Percentiles rank a stretch among this genome's conserved stretches.
phyloP scores from a whole-genome alignment of 2,888 invertebrate species.

The Phania funesta region DNA sequence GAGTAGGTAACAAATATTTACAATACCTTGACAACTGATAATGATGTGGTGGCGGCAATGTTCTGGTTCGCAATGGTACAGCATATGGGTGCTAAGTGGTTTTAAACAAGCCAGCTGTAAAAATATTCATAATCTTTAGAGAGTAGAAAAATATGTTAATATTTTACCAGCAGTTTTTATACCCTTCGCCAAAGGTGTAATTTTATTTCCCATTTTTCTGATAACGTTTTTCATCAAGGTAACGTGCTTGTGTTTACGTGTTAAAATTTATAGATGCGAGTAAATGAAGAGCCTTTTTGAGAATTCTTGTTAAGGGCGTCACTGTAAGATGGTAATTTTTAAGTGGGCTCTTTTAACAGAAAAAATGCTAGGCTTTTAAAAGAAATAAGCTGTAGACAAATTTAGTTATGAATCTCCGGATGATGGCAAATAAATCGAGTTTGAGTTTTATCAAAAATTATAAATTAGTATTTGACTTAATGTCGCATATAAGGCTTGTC shows the following conservation, averaged over 20 bases:
- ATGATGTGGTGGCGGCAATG: neutral
- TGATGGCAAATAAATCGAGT: too few relatives aligned
- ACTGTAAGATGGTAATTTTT: neutral
- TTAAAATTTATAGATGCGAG: slow-evolving; percentile 8
- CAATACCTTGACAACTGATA: slow-evolving; percentile 46
- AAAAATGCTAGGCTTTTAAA: neutral
- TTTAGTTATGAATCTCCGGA: too few relatives aligned
- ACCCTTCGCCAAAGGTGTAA: too few relatives aligned
- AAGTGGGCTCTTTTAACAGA: slow-evolving; percentile 9
- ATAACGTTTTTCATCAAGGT: slow-evolving; percentile 37
- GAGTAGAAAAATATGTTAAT: slow-evolving; percentile 12
- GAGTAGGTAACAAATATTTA: slow-evolving; percentile 46
- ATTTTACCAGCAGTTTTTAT: slow-evolving; percentile 8
- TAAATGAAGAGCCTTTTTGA: slow-evolving; percentile 16
- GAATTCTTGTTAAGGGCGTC: neutral
- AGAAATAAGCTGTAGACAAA: neutral
- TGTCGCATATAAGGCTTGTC: too few relatives aligned
- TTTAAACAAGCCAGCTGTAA: slow-evolving; percentile 27
- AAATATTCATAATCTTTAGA: slow-evolving; percentile 47
- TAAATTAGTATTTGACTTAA: too few relatives aligned
- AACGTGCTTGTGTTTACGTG: slow-evolving; percentile 33
- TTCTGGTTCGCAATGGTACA: neutral
- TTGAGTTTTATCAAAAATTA: too few relatives aligned
- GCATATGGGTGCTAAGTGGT: slow-evolving; percentile 22
- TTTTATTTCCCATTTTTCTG: neutral